Evolutionary conservation across 2,113 vertebrate genomes (phyloP).

Genomic region (Natator depressus): DNA sequence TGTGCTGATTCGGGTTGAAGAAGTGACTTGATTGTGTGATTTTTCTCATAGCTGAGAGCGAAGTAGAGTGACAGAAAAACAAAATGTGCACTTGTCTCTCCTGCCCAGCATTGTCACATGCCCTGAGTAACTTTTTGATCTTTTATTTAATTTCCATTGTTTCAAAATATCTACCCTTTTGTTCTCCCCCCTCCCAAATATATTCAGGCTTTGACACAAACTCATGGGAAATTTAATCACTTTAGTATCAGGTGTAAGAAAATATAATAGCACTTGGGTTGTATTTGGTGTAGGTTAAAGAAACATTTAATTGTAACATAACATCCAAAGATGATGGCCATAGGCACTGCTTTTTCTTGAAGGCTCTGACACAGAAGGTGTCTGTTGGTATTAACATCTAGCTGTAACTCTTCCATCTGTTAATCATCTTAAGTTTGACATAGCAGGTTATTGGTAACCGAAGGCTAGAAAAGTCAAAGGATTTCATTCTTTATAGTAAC

Average conservation of each 20-base stretch:
- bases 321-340: constrained; percentile 16
- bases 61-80: background rate
- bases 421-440: constrained; percentile 32
- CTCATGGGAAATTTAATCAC: background rate
- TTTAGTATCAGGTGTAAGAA: background rate
- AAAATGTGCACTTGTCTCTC: background rate
- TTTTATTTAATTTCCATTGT: background rate
- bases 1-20: background rate
- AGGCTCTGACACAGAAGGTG: constrained; percentile 39
- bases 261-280: background rate
- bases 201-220: background rate
- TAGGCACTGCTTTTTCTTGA: background rate
- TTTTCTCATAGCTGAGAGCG: background rate
- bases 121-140: background rate
- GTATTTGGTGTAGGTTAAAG: background rate
- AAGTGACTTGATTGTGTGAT: background rate
- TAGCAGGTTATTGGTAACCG: constrained; percentile 44
- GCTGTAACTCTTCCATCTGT: constrained; percentile 47
- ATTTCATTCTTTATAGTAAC: background rate
- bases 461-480: background rate
- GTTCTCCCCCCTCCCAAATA: background rate
- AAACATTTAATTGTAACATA: constrained; percentile 21
- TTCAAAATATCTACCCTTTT: background rate
- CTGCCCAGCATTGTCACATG: background rate
- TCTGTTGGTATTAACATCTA: constrained; percentile 58